Percentiles rank a stretch among this genome's conserved stretches.
phyloP scores from a whole-genome alignment of 2,797 vertebrate genomes.

The Aphelocoma californica region DNA sequence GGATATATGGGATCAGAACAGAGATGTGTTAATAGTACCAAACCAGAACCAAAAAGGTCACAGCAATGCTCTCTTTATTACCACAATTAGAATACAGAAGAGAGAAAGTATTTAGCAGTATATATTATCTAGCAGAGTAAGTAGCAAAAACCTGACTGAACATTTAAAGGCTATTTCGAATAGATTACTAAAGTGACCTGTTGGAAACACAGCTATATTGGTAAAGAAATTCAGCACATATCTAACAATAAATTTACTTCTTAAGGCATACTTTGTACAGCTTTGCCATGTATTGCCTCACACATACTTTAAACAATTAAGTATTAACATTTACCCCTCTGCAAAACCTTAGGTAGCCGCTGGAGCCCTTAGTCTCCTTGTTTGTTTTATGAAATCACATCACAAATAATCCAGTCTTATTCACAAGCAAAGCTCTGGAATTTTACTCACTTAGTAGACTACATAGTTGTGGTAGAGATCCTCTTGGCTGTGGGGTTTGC shows the following conservation, averaged over 20 bases:
- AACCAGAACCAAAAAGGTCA: not conserved
- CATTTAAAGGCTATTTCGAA: not conserved
- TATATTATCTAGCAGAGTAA: not conserved
- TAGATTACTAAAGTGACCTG: not conserved
- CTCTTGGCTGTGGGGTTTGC: not conserved
- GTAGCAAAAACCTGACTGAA: not conserved
- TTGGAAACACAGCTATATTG: not conserved
- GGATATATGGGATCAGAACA: not conserved
- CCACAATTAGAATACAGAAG: not conserved
- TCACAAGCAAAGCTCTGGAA: not conserved
- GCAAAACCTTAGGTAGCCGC: constrained; percentile 10
- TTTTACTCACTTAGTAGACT: not conserved
- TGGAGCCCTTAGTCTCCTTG: not conserved
- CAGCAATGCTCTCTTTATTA: not conserved
- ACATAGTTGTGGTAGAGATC: not conserved
- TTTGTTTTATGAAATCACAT: constrained; percentile 33
- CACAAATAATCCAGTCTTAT: not conserved
- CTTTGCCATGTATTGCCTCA: not conserved
- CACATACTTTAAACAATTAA: not conserved
- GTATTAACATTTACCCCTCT: not conserved
- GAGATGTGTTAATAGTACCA: not conserved
- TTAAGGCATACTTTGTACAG: not conserved
- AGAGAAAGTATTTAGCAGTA: not conserved
- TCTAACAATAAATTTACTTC: not conserved
- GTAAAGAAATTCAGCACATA: not conserved